These are phyloP conservation scores for Zonotrichia albicollis DNA, from an alignment of 2,797 vertebrate species.

Conservation along the genomic window DNA sequence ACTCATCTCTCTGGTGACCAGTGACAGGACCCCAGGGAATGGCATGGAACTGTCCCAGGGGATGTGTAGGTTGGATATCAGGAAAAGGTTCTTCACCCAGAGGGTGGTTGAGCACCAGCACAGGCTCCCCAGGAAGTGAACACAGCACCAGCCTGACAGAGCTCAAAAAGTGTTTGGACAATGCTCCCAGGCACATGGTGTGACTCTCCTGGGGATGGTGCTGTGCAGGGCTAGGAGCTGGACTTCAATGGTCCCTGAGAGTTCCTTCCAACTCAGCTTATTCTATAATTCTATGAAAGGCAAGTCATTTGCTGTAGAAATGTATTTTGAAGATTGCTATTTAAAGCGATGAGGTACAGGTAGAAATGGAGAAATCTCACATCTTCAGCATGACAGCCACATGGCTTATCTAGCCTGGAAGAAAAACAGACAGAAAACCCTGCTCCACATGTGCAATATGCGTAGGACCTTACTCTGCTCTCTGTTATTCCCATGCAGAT, in stretches of 20 bases:
- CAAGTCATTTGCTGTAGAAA: background rate
- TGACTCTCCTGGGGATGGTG: background rate
- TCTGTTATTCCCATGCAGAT: background rate
- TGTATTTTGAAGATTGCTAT: background rate
- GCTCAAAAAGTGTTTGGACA: background rate
- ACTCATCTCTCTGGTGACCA: background rate
- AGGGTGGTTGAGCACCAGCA: background rate
- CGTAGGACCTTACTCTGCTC: background rate
- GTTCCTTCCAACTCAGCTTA: background rate
- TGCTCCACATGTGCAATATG: fast-evolving
- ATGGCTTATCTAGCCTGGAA: background rate
- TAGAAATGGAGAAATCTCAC: background rate
- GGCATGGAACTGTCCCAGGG: background rate
- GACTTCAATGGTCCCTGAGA: background rate
- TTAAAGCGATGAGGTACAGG: background rate
- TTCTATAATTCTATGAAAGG: background rate
- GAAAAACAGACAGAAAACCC: background rate
- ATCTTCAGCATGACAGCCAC: background rate
- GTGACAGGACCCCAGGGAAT: fast-evolving
- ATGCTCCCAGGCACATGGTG: background rate
- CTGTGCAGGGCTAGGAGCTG: background rate
- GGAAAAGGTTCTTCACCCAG: background rate
- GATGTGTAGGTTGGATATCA: background rate
- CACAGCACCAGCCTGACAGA: background rate
- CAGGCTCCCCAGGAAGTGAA: background rate